phyloP scores from a whole-genome alignment of 2,797 vertebrate species.

The Gymnocypris eckloni region DNA sequence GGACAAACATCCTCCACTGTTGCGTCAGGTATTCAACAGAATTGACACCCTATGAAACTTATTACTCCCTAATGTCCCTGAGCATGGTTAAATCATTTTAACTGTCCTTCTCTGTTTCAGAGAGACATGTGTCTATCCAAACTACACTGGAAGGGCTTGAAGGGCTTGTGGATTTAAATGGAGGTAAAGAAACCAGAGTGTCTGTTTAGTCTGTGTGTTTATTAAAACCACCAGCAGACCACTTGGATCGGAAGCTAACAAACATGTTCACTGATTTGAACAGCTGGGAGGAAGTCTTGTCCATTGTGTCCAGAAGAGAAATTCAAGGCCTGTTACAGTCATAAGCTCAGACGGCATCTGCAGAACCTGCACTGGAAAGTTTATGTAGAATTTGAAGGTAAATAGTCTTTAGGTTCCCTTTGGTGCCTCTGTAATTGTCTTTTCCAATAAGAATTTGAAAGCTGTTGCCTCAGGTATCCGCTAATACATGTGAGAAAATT shows the following conservation, averaged over 20 bases:
- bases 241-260: neutral
- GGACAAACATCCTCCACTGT: constrained; percentile 43
- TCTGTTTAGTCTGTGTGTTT: neutral
- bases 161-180: constrained; percentile 84
- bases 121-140: constrained; percentile 93
- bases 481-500: neutral
- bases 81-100: constrained; percentile 1
- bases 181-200: constrained; percentile 70
- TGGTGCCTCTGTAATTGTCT: neutral
- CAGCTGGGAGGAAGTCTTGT: constrained; percentile 88
- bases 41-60: neutral
- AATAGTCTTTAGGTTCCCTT: neutral
- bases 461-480: neutral
- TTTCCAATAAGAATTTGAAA: neutral
- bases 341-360: constrained; percentile 92
- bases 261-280: neutral
- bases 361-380: constrained; percentile 98
- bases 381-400: constrained; percentile 96
- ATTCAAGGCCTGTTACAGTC: constrained; percentile 89
- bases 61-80: neutral
- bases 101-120: constrained; percentile 71
- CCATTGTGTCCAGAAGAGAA: constrained; percentile 94
- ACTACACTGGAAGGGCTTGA: constrained; percentile 87
- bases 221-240: neutral
- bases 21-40: constrained; percentile 38